phyloP scores from a whole-genome alignment of 2,113 vertebrate genomes.

The Amazona vittata region DNA sequence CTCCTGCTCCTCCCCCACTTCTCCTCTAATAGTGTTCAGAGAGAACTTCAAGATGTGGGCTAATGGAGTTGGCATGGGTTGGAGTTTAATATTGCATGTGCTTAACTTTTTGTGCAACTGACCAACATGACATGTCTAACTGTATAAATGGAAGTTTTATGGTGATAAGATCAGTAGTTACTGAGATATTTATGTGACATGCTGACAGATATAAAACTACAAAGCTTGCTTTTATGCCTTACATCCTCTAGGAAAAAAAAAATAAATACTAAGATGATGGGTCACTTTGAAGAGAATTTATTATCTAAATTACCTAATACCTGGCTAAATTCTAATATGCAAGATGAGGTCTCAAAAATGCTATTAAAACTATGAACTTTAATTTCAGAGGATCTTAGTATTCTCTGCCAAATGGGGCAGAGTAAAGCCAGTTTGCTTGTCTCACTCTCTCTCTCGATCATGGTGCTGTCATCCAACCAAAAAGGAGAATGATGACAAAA shows the following conservation, averaged over 20 bases:
- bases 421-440: conserved; percentile 40
- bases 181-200: conserved; percentile 97
- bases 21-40: conserved; percentile 63
- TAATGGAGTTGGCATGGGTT: conserved; percentile 77
- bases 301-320: conserved; percentile 79
- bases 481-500: conserved; percentile 49
- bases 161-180: conserved; percentile 94
- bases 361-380: conserved; percentile 72
- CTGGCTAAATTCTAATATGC: conserved; percentile 74
- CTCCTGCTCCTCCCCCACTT: conserved; percentile 31
- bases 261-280: conserved; percentile 74
- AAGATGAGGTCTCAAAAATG: conserved; percentile 67
- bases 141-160: conserved; percentile 93
- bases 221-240: conserved; percentile 81
- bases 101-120: conserved; percentile 83
- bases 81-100: conserved; percentile 78
- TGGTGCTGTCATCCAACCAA: conserved; percentile 38
- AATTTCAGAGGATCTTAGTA: conserved; percentile 45
- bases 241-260: conserved; percentile 70
- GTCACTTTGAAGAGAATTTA: conserved; percentile 79
- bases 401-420: conserved; percentile 60
- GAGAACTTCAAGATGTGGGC: conserved; percentile 72
- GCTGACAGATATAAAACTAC: conserved; percentile 86
- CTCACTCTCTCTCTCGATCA: conserved; percentile 53
- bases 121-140: conserved; percentile 86